Conservation (phyloP, 2,797 vertebrate genomes). For the Ctenopoma kingsleyae region DNA sequence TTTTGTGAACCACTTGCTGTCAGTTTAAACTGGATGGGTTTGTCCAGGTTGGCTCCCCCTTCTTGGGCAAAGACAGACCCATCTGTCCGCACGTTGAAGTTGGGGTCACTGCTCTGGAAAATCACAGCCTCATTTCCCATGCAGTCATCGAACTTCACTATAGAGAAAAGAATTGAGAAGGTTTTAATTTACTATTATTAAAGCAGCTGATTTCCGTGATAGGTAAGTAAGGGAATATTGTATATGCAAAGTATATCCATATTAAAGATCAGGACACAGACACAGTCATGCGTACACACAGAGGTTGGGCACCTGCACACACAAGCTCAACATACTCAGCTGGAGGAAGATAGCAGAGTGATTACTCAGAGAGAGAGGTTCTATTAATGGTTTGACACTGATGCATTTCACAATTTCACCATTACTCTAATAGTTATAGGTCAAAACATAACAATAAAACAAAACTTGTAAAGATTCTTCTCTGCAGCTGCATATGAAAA, state of each 20-base stretch:
- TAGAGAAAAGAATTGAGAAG: conserved; percentile 57
- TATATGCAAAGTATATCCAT: neutral
- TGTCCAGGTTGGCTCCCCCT: conserved; percentile 80
- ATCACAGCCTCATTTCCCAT: conserved; percentile 82
- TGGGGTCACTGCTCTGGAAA: conserved; percentile 88
- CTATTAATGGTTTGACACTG: conserved; percentile 7
- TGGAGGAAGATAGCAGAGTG: neutral
- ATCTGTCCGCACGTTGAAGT: conserved; percentile 88
- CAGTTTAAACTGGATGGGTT: conserved; percentile 88
- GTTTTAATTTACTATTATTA: conserved; percentile 10
- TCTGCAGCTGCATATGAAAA: conserved; percentile 15
- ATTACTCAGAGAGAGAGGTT: neutral
- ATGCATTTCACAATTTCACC: neutral
- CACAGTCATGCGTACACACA: neutral
- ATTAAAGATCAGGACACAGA: neutral
- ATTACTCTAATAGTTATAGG: conserved; percentile 35
- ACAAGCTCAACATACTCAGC: neutral
- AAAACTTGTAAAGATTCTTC: conserved; percentile 6
- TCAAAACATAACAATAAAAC: conserved; percentile 30
- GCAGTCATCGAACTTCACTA: conserved; percentile 94
- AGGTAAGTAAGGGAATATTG: conserved; percentile 9
- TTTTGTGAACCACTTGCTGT: conserved; percentile 83
- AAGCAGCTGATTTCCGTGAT: conserved; percentile 1
- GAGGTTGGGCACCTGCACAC: too few species aligned
- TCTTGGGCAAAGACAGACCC: conserved; percentile 88